These are phyloP conservation scores for Caenorhabditis plicata DNA, from an alignment of 2,888 invertebrate species.

Conservation along the genomic window DNA sequence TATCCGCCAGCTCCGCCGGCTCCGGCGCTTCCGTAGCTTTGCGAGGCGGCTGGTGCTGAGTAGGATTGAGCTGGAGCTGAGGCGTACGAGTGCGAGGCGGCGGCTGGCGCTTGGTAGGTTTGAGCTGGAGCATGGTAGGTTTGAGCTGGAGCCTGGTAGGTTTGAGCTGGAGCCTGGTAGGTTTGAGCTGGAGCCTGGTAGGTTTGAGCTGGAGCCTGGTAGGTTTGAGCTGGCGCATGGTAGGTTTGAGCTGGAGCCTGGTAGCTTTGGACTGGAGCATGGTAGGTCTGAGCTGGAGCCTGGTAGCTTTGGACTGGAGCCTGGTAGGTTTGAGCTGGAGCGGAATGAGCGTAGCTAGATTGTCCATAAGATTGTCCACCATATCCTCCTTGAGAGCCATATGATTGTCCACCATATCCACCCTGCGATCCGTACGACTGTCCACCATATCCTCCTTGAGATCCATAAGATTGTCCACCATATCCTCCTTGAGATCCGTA, in stretches of 20 bases:
- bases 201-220: too few relatives aligned
- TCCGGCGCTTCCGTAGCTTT: constrained; percentile 8
- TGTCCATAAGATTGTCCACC: too few relatives aligned
- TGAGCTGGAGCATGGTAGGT: constrained; percentile 5
- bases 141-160: not conserved
- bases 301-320: constrained; percentile 16
- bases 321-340: too few relatives aligned
- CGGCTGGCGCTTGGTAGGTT: constrained; percentile 9
- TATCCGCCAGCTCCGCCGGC: too few relatives aligned
- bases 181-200: constrained; percentile 17
- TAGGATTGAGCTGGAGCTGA: constrained; percentile 19
- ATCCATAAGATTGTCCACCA: too few relatives aligned
- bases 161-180: not conserved
- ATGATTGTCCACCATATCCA: too few relatives aligned
- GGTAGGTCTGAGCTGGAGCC: constrained; percentile 18
- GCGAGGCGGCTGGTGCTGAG: constrained; percentile 6
- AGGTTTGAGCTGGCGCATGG: constrained; percentile 6
- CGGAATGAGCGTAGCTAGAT: too few relatives aligned
- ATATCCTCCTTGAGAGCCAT: too few relatives aligned
- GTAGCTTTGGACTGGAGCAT: constrained; percentile 8
- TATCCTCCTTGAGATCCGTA: too few relatives aligned
- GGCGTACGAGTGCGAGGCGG: too few relatives aligned
- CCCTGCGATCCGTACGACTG: too few relatives aligned
- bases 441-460: too few relatives aligned
- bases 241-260: constrained; percentile 15